phyloP scores from a whole-genome alignment of 2,797 vertebrate genomes.

The Columba guinea region DNA sequence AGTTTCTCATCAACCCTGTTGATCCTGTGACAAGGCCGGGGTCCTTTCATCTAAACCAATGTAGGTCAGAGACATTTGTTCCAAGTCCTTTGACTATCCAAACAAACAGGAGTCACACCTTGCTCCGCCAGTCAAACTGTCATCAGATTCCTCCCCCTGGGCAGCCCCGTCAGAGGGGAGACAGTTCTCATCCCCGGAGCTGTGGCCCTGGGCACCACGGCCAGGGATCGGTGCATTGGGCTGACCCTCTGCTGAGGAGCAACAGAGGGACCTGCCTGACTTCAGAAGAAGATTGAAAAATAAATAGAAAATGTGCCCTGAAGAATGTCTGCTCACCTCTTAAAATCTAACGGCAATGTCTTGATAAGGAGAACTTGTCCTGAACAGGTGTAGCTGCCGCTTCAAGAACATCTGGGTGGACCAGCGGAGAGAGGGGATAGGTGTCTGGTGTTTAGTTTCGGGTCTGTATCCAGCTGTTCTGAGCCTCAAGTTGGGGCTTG shows the following conservation, averaged over 20 bases:
- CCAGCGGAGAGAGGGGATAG: neutral
- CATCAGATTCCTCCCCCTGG: neutral
- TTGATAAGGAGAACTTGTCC: neutral
- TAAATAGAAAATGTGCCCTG: neutral
- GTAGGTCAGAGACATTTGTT: slow-evolving; percentile 46
- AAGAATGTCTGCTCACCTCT: neutral
- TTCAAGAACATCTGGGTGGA: neutral
- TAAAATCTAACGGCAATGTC: neutral
- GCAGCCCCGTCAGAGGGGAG: neutral
- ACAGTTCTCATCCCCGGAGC: neutral
- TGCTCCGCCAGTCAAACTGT: slow-evolving; percentile 41
- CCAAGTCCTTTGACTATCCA: slow-evolving; percentile 59
- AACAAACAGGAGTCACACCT: slow-evolving; percentile 46
- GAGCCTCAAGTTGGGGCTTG: neutral
- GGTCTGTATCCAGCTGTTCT: neutral
- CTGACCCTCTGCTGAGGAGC: accelerated
- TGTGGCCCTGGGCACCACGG: accelerated
- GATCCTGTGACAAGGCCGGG: slow-evolving; percentile 27
- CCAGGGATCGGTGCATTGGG: neutral
- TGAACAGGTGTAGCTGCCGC: neutral
- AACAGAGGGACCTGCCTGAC: neutral
- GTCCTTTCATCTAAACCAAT: slow-evolving; percentile 59
- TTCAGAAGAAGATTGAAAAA: neutral
- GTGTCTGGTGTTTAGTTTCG: neutral
- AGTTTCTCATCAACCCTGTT: neutral